Evolutionary conservation across 2,888 invertebrate genomes (phyloP), one percentile per base, ranked within the genome.

Genomic region (Pristionchus entomophagus): DNA sequence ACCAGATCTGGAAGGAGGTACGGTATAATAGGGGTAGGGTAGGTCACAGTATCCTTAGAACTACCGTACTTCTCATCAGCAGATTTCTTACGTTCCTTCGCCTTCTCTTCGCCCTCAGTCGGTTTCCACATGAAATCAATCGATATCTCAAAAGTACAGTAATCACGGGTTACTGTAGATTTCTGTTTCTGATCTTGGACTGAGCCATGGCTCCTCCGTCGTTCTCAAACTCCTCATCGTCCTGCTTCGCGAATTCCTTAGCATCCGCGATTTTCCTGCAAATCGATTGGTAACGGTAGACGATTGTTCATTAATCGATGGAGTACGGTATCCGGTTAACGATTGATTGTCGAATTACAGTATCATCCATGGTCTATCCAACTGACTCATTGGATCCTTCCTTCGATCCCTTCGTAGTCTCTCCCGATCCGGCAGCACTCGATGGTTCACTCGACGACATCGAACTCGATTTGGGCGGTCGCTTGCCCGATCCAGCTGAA

Each of bases 151-250:
- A 14, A 45, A 14, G 45, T 10, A 45, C 6, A 45, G 14, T 10
- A 14, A 45, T 10, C 45, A 45, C 6, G 6, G 45, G 8, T 62
- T 62, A 62, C 62, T 73, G 41, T n/a, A 73, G 73, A 45, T 26
- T 32, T 22, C 73, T 41, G 41, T 26, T 38, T n/a, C 73, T 22
- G 2, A 73, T 45, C 41, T 45, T 73, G 41, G 73, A n/a, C 12
- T 45, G 38, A 1, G 73, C 73, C 73, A 73, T 73, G 32, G 62
- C 32, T 69, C 73, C 73, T 12, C 41, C 73, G 19, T 73, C 73
- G 26, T 73, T 73, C 41, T 73, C 73, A n/a, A 73, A 73, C 26
- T 73, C 73, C 5, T 73, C 73, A n/a, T 73, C 73, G 73, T 73
- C 73, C 3, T 6, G 12, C 41, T 73, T 73, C 12, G 73, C 73